phyloP scores from a whole-genome alignment of 1,140 invertebrate species.

The Rhagoletis pomonella region DNA sequence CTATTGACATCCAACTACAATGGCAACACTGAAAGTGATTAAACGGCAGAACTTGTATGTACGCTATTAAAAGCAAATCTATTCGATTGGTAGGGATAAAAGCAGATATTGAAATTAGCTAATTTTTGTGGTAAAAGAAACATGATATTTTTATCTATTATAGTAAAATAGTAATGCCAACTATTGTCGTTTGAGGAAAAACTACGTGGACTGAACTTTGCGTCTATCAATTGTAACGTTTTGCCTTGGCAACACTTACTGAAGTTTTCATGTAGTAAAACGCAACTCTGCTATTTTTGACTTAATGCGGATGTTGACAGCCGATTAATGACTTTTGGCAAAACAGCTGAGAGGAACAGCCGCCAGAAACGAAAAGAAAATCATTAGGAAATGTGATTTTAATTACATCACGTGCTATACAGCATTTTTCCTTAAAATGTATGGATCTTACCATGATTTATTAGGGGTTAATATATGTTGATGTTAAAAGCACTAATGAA shows the following conservation, averaged over 20 bases:
- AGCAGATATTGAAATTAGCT: no score
- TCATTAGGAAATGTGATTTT: constrained; percentile 16
- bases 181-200: no score
- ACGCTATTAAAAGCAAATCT: not conserved
- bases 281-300: not conserved
- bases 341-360: not conserved
- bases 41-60: not conserved
- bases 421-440: not conserved
- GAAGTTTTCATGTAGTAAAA: not conserved
- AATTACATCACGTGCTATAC: not conserved
- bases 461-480: no score
- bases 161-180: no score
- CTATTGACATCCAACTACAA: not conserved
- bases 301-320: not conserved
- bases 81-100: no score
- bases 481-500: no score
- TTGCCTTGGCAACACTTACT: not conserved
- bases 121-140: not conserved
- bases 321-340: not conserved
- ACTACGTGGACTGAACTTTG: no score
- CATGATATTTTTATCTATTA: no score
- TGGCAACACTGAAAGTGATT: constrained; percentile 2
- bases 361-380: not conserved
- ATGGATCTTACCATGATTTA: no score
- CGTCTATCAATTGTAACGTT: not conserved